These are phyloP conservation scores for Phainopepla nitens DNA, from an alignment of 2,113 vertebrate species.

Conservation along the genomic window DNA sequence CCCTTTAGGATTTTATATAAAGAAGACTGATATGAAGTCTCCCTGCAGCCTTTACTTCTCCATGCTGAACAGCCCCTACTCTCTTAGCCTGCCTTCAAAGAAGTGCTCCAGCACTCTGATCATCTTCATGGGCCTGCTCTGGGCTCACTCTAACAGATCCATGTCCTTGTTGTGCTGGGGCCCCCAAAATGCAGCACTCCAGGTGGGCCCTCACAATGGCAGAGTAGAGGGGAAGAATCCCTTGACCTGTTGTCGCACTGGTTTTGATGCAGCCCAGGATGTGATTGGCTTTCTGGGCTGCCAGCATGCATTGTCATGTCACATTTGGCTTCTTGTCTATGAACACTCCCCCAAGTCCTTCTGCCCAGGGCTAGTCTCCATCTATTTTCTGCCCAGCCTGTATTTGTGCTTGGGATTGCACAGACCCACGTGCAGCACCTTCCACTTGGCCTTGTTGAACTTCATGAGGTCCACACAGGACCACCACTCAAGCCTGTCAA, in stretches of 20 bases:
- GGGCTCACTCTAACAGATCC: too few species aligned
- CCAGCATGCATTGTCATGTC: not conserved
- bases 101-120: not conserved
- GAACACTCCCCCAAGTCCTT: not conserved
- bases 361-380: too few species aligned
- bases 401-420: not conserved
- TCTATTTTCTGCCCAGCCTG: not conserved
- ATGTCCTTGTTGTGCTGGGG: not conserved
- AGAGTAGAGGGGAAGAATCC: not conserved
- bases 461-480: not conserved
- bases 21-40: not conserved
- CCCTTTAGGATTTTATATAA: not conserved
- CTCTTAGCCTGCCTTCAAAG: not conserved
- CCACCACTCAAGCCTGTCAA: not conserved
- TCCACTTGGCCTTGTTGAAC: not conserved
- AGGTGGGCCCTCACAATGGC: not conserved
- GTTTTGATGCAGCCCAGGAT: not conserved
- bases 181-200: accelerated
- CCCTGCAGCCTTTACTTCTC: not conserved
- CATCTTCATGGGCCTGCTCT: not conserved
- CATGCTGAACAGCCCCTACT: not conserved
- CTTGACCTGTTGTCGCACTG: not conserved
- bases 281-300: not conserved
- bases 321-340: not conserved
- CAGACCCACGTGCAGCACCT: not conserved